Evolutionary conservation across 23 tunicate genomes (phyloP).

Genomic region (Ascidia mentula): DNA sequence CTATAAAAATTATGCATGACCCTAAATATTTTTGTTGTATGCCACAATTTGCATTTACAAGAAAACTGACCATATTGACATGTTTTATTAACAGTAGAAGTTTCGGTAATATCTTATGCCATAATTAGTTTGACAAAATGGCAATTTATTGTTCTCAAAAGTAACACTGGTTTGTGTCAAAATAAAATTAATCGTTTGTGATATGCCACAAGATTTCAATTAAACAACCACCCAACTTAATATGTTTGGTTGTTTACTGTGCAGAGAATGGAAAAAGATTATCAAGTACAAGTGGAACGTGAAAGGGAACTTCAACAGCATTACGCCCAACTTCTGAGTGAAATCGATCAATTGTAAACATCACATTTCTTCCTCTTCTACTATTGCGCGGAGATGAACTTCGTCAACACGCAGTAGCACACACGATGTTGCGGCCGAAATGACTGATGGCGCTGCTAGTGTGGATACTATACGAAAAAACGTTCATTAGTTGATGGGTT

Average conservation of each 20-base stretch:
- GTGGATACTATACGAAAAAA: background rate
- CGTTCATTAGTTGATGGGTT: too few relatives aligned
- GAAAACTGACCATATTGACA: too few relatives aligned
- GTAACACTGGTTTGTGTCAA: too few relatives aligned
- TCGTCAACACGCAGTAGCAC: background rate
- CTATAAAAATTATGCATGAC: too few relatives aligned
- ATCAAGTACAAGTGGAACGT: conserved; percentile 61
- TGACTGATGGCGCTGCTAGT: background rate
- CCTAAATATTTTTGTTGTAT: too few relatives aligned
- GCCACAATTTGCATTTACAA: too few relatives aligned
- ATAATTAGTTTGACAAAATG: background rate
- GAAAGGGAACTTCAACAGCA: conserved; percentile 65
- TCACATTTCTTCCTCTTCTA: background rate
- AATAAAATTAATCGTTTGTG: too few relatives aligned
- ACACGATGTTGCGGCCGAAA: background rate
- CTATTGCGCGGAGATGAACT: background rate
- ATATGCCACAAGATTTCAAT: too few relatives aligned
- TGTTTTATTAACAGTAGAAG: too few relatives aligned
- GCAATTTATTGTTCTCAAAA: background rate
- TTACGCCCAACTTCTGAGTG: conserved; percentile 33
- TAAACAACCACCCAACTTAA: too few relatives aligned
- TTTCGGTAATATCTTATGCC: background rate
- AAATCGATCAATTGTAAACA: background rate
- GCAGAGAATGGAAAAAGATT: conserved; percentile 73
- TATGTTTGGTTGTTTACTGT: background rate